Conservation (phyloP, 2,888 invertebrate species). For the Malthinus flaveolus region DNA sequence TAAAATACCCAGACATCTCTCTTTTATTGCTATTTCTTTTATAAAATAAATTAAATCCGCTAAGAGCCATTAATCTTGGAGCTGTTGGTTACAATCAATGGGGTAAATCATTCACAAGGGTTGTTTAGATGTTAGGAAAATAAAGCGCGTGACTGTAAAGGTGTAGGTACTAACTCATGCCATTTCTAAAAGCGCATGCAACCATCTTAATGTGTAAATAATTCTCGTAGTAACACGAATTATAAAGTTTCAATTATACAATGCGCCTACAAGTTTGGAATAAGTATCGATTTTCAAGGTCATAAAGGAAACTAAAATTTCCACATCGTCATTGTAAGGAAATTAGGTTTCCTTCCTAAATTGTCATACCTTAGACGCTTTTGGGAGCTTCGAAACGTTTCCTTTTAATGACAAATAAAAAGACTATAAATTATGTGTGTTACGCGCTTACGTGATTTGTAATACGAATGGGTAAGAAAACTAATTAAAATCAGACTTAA, state of each 20-base stretch:
- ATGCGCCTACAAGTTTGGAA: background rate
- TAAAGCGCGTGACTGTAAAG: background rate
- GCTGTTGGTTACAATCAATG: slow-evolving; percentile 9
- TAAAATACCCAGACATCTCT: background rate
- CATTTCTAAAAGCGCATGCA: slow-evolving; percentile 14
- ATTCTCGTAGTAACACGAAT: slow-evolving; percentile 26
- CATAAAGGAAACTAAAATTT: background rate
- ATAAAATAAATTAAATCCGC: background rate
- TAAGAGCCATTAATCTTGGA: slow-evolving; percentile 14
- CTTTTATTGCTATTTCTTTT: background rate
- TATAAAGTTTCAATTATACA: slow-evolving; percentile 25
- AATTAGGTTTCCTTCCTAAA: slow-evolving; percentile 25
- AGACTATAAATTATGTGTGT: background rate
- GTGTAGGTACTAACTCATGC: background rate
- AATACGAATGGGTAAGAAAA: too few species aligned
- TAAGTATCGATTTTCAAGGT: background rate
- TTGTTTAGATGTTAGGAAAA: slow-evolving; percentile 1
- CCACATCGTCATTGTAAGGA: slow-evolving; percentile 24
- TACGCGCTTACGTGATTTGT: too few species aligned
- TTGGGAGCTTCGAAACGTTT: background rate
- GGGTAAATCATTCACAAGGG: slow-evolving; percentile 4
- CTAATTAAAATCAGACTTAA: too few species aligned
- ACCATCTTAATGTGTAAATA: slow-evolving; percentile 21
- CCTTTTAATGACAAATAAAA: slow-evolving; percentile 1
- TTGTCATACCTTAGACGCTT: background rate